Evolutionary conservation across 1,140 invertebrate genomes (phyloP).

Genomic region (Drosophila pachea): DNA sequence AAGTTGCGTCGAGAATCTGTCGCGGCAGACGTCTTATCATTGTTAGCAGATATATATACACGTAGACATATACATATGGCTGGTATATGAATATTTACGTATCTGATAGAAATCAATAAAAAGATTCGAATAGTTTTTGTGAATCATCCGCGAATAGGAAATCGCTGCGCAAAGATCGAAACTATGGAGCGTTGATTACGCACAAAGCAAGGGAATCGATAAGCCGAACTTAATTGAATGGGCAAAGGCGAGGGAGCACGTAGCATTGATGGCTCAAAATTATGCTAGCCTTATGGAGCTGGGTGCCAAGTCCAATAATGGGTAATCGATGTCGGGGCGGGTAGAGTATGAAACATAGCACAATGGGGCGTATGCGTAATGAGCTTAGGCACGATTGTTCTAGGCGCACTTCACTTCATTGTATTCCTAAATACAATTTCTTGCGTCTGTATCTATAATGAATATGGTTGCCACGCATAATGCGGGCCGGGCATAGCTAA

Average conservation of each 20-base stretch:
- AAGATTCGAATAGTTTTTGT: conserved; percentile 18
- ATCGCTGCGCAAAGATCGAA: conserved; percentile 30
- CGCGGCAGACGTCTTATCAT: conserved; percentile 41
- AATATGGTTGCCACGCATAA: conserved; percentile 72
- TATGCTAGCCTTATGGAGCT: conserved; percentile 64
- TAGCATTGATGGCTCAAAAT: conserved; percentile 59
- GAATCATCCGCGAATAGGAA: conserved; percentile 55
- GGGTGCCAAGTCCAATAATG: conserved; percentile 13
- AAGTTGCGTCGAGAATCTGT: conserved; percentile 44
- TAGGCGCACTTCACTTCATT: conserved; percentile 9
- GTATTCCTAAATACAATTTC: conserved; percentile 33
- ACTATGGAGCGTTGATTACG: conserved; percentile 48
- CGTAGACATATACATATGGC: too few relatives aligned
- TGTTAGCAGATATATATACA: not conserved
- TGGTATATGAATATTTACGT: not conserved
- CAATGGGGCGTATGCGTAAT: conserved; percentile 15
- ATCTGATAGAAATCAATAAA: conserved; percentile 22
- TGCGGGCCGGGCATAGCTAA: conserved; percentile 25
- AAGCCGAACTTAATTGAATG: not conserved
- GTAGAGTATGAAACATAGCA: not conserved
- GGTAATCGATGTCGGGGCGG: too few relatives aligned
- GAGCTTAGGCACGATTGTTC: conserved; percentile 22
- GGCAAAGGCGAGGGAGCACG: conserved; percentile 38
- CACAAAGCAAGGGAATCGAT: conserved; percentile 15
- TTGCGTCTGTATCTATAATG: conserved; percentile 41